Evolutionary conservation across 2,797 vertebrate genomes (phyloP).

Genomic region (Pteronotus mesoamericanus): DNA sequence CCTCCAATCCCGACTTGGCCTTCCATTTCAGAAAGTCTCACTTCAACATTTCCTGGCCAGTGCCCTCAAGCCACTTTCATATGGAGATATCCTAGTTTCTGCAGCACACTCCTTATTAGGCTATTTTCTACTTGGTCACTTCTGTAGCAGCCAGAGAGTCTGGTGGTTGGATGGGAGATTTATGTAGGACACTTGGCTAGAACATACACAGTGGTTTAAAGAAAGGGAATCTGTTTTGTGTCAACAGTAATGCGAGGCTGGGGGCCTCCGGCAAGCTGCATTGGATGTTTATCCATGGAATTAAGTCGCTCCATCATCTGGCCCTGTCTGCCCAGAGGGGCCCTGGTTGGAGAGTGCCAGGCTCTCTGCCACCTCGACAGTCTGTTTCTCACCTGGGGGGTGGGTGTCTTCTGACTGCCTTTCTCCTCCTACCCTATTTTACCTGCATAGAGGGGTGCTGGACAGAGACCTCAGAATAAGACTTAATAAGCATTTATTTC

Average conservation of each 20-base stretch:
- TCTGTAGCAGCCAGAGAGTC: slow-evolving; percentile 64
- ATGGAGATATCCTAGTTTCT: slow-evolving; percentile 53
- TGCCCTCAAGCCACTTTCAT: background rate
- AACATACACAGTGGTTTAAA: slow-evolving; percentile 59
- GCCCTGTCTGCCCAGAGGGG: background rate
- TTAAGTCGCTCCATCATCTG: slow-evolving; percentile 34
- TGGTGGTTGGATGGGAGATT: slow-evolving; percentile 51
- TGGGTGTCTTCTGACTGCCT: background rate
- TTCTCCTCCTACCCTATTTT: background rate
- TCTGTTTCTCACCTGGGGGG: background rate
- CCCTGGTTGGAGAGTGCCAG: background rate
- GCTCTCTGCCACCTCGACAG: background rate
- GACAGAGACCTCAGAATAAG: background rate
- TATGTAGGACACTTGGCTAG: slow-evolving; percentile 59
- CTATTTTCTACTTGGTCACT: slow-evolving; percentile 38
- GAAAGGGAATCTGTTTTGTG: slow-evolving; percentile 42
- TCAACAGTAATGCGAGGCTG: background rate
- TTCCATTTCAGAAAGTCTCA: background rate
- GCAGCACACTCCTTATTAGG: slow-evolving; percentile 70
- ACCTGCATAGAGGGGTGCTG: background rate
- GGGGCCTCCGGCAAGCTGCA: background rate
- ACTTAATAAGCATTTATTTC: background rate
- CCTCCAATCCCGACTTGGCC: background rate
- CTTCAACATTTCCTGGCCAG: background rate
- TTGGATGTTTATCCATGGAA: slow-evolving; percentile 30